Evolutionary conservation across 1,140 invertebrate species (phyloP).

Genomic region (Drosophila ambigua): DNA sequence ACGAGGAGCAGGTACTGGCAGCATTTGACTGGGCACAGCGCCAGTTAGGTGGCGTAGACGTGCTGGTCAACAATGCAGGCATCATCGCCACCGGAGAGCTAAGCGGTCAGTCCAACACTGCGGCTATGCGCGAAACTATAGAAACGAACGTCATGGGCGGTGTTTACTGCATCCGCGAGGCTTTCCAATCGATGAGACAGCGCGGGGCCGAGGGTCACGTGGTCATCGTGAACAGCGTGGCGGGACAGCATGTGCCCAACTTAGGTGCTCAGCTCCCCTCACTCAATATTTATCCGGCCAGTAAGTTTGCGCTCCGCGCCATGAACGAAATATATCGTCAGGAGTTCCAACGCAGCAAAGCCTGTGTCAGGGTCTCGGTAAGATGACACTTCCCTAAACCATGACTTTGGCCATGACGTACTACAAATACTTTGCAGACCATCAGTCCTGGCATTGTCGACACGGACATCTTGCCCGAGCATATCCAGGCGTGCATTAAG

Average conservation of each 20-base stretch:
- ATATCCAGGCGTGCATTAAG: conserved; percentile 61
- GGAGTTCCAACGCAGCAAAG: conserved; percentile 81
- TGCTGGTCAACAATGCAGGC: conserved; percentile 91
- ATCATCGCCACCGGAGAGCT: conserved; percentile 84
- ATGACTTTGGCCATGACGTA: neutral
- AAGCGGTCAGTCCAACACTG: conserved; percentile 83
- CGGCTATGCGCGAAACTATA: conserved; percentile 83
- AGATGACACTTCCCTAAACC: conserved; percentile 48
- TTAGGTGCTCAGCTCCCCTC: conserved; percentile 71
- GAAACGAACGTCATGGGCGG: conserved; percentile 89
- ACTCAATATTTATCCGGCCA: conserved; percentile 86
- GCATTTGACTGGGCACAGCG: conserved; percentile 87
- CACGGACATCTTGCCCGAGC: conserved; percentile 85
- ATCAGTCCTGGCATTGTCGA: conserved; percentile 87
- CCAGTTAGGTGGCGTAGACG: conserved; percentile 87
- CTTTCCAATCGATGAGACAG: conserved; percentile 88
- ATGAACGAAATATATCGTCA: conserved; percentile 86
- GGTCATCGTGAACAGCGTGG: conserved; percentile 75
- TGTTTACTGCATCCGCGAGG: conserved; percentile 87
- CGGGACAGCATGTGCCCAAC: conserved; percentile 79
- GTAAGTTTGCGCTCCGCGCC: conserved; percentile 86
- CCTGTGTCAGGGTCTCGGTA: conserved; percentile 87
- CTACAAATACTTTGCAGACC: conserved; percentile 83
- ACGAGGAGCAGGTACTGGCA: conserved; percentile 87
- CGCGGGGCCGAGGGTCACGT: conserved; percentile 88